Percentiles rank a stretch among this genome's conserved stretches.
phyloP scores from a whole-genome alignment of 1,140 invertebrate genomes.

The Pseudobourletiella spinata region DNA sequence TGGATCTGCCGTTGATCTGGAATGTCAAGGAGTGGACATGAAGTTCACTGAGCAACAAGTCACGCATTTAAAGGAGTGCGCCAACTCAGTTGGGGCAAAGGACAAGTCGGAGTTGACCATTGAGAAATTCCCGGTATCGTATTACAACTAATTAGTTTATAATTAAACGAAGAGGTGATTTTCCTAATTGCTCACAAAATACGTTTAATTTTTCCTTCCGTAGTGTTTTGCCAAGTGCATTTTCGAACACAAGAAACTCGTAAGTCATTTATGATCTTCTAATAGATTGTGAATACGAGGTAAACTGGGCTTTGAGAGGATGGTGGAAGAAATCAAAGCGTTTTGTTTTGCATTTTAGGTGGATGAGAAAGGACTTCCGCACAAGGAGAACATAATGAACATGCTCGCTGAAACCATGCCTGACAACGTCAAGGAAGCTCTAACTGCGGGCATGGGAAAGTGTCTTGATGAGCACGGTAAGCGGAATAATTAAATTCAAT shows the following conservation, averaged over 20 bases:
- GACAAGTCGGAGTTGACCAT: neutral
- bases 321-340: neutral
- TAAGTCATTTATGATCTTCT: neutral
- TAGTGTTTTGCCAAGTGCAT: constrained; percentile 1
- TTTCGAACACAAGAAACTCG: neutral
- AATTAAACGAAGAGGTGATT: too few relatives aligned
- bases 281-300: neutral
- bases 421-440: neutral
- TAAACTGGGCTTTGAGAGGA: neutral
- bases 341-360: neutral
- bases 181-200: too few relatives aligned
- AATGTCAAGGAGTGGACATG: neutral
- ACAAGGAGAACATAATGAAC: neutral
- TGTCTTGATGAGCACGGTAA: constrained; percentile 2
- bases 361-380: neutral
- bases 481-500: neutral
- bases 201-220: too few relatives aligned
- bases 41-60: neutral
- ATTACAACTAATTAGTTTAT: too few relatives aligned
- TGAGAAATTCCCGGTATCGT: neutral
- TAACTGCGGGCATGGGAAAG: neutral
- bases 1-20: neutral
- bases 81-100: neutral
- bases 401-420: neutral
- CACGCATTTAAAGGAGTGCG: neutral